Conservation (phyloP, 2,797 vertebrate genomes). For the Neosilurus hyrtlii region DNA sequence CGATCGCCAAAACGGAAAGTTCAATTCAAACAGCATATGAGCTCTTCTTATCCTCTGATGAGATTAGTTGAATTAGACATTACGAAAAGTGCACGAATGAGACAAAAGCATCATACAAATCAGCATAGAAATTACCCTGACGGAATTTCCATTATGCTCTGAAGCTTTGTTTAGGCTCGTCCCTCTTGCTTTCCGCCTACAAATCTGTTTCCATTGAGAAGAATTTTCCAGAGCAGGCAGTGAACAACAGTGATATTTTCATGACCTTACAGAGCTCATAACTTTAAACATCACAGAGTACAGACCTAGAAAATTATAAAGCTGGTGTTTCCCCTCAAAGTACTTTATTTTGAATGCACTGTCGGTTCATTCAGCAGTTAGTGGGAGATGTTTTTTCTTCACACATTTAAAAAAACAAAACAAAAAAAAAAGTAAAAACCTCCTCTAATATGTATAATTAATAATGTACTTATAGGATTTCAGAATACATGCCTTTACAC, state of each 20-base stretch:
- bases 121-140: slow-evolving; percentile 61
- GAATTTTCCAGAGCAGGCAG: slow-evolving; percentile 60
- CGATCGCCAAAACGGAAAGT: neutral
- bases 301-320: slow-evolving; percentile 28
- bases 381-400: neutral
- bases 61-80: slow-evolving; percentile 67
- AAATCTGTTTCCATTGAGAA: slow-evolving; percentile 65
- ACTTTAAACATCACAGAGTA: slow-evolving; percentile 29
- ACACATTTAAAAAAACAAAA: too few relatives aligned
- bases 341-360: neutral
- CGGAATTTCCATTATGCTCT: slow-evolving; percentile 67
- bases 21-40: slow-evolving; percentile 51
- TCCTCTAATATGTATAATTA: neutral
- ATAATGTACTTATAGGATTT: too few relatives aligned
- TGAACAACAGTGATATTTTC: slow-evolving; percentile 66
- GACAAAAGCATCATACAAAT: slow-evolving; percentile 68
- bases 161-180: slow-evolving; percentile 62
- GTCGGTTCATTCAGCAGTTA: neutral
- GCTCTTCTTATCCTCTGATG: slow-evolving; percentile 65
- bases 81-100: slow-evolving; percentile 58
- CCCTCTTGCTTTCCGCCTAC: slow-evolving; percentile 52
- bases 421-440: neutral
- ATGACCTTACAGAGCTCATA: slow-evolving; percentile 50
- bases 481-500: neutral
- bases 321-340: slow-evolving; percentile 39